Base-by-base conservation (phyloP, 2,797 vertebrate genomes). In the Coilia nasus region DNA sequence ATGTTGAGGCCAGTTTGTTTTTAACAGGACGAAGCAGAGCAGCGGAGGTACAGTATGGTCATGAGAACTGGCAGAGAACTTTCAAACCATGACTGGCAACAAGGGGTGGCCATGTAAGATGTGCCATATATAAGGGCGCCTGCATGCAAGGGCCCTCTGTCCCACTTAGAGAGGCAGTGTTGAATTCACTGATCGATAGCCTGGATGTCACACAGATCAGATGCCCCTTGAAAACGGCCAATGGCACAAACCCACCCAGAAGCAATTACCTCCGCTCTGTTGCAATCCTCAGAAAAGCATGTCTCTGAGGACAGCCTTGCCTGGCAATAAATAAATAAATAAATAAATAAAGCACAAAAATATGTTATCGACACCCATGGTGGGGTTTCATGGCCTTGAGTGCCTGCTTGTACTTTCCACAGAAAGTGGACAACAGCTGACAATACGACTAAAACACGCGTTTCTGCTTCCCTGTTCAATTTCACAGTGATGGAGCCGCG, bases 141-240 rank as follows among this genome's bases (percentile, higher is more conserved):
- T 54, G 50, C 50, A 54, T 54, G 50, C 7, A 54, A 54, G 7
- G 50, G 50, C 50, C 50, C 50, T 35, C 28, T 71, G 4, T 57
- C 60, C 28, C 56, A 47, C 78, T 86, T 75, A 83, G 62, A 71
- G 47, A 87, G 87, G 23, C 81, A 56, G 84, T 86, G 86, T 84
- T 86, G 81, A 83, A 85, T 88, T 82, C 85, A 87, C 84, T 81
- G 86, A 90, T 91, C 89, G 86, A 87, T 89, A 88, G 54, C 54
- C 82, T 50, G 84, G 87, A 84, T 86, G 84, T 87, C 83, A 56
- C 83, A 86, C 81, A 88, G 89, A 86, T 87, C 81, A 88, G 89
- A 86, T 87, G 87, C 82, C 80, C 82, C 56, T 57, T 17, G 35
- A 83, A 88, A 86, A 87, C 47, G 81, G 81, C 75, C 67, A 60